Evolutionary conservation across 2,888 invertebrate genomes (phyloP).

Genomic region (Philereme vetulata): DNA sequence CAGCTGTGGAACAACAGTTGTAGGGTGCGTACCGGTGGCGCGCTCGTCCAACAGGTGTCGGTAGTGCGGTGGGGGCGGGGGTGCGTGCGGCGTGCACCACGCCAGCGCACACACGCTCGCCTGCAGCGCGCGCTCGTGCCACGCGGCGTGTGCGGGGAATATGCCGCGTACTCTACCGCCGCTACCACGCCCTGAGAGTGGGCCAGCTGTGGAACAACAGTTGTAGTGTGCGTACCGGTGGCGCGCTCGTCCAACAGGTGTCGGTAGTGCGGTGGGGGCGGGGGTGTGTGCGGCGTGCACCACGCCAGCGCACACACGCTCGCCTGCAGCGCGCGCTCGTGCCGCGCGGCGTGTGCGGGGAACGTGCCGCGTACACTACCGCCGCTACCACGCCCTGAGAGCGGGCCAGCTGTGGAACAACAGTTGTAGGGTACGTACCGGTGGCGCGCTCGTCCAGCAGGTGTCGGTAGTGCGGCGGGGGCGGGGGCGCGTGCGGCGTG

Average conservation of each 20-base stretch:
- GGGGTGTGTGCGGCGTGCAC: slow-evolving; percentile 64
- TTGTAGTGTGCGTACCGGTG: slow-evolving; percentile 47
- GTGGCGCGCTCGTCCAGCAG: slow-evolving; percentile 65
- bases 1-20: slow-evolving; percentile 48
- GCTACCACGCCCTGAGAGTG: slow-evolving; percentile 87
- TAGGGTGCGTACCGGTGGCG: slow-evolving; percentile 54
- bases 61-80: slow-evolving; percentile 63
- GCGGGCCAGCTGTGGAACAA: slow-evolving; percentile 59
- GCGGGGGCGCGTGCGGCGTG: slow-evolving; percentile 60
- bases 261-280: slow-evolving; percentile 61
- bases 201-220: slow-evolving; percentile 53
- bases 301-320: slow-evolving; percentile 77
- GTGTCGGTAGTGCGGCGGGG: slow-evolving; percentile 61
- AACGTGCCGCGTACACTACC: slow-evolving; percentile 94
- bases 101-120: slow-evolving; percentile 78
- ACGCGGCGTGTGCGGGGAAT: slow-evolving; percentile 87
- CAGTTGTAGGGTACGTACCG: slow-evolving; percentile 41
- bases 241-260: slow-evolving; percentile 65
- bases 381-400: slow-evolving; percentile 89
- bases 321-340: slow-evolving; percentile 74
- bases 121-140: slow-evolving; percentile 75
- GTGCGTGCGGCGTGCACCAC: slow-evolving; percentile 67
- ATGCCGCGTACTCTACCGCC: slow-evolving; percentile 93
- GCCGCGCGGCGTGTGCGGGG: slow-evolving; percentile 84
- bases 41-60: slow-evolving; percentile 61